Conservation (phyloP, 1,140 invertebrate species). For the Aphelenchoides fujianensis region DNA sequence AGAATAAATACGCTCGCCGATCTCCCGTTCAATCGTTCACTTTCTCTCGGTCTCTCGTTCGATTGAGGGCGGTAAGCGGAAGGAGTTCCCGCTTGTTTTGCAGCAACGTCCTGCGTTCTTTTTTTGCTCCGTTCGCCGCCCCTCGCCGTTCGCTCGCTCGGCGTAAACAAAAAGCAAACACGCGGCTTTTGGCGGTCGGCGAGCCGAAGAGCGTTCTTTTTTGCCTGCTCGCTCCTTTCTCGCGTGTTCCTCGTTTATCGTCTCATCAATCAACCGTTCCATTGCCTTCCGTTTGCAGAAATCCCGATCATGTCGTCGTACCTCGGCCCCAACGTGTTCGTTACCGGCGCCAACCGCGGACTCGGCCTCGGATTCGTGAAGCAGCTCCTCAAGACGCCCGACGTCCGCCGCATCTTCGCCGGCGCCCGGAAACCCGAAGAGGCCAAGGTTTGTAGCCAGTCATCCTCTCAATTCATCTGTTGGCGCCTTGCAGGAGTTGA, state of each 20-base stretch:
- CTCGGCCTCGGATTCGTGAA: constrained; percentile 16
- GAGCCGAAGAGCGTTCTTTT: background rate
- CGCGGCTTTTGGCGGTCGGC: background rate
- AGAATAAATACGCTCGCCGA: no score
- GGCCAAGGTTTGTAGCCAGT: background rate
- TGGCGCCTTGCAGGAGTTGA: background rate
- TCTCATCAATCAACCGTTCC: no score
- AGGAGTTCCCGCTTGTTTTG: no score
- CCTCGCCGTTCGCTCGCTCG: no score
- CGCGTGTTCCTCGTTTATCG: no score
- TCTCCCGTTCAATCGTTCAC: no score
- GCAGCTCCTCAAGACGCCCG: background rate
- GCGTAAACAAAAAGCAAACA: background rate
- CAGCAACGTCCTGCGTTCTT: no score
- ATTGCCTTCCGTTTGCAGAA: no score
- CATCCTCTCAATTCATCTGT: background rate
- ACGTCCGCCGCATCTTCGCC: constrained; percentile 15
- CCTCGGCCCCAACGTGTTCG: constrained; percentile 15
- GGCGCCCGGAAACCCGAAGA: constrained; percentile 8
- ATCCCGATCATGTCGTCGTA: constrained; percentile 16
- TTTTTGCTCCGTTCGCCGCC: no score
- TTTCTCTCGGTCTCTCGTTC: no score
- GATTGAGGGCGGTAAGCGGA: no score
- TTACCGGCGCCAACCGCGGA: constrained; percentile 24
- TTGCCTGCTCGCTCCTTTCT: background rate